A percentile compares a stretch with the other conserved stretches of the same genome.
These are phyloP conservation scores for Synergus japonicus DNA, from an alignment of 2,888 invertebrate genomes.

Conservation along the genomic window DNA sequence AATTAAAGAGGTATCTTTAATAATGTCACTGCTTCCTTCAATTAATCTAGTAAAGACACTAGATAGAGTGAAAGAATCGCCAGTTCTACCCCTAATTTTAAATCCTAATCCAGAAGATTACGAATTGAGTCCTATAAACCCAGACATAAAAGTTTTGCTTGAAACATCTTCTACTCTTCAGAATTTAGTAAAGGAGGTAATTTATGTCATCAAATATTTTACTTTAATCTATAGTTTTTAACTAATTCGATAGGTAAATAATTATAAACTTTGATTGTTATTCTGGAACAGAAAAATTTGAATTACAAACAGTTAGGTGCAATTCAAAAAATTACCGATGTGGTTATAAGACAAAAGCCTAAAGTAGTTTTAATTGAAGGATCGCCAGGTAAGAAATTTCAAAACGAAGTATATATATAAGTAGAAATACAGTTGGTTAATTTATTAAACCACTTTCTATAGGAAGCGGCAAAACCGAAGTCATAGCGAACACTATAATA, in stretches of 20 bases:
- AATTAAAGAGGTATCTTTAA: background rate
- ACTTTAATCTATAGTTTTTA: background rate
- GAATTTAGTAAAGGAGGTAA: background rate
- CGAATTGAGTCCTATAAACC: background rate
- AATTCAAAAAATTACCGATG: background rate
- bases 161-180: background rate
- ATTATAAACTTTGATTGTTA: background rate
- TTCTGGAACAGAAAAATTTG: background rate
- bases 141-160: background rate
- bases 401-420: background rate
- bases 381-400: background rate
- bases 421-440: background rate
- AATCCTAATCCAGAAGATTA: background rate
- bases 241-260: background rate
- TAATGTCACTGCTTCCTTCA: constrained; percentile 1
- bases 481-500: background rate
- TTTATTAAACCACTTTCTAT: background rate
- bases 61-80: background rate
- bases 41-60: background rate
- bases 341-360: background rate
- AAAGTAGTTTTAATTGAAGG: background rate
- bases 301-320: background rate
- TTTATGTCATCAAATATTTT: background rate
- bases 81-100: background rate
- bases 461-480: background rate